Evolutionary conservation across 2,113 vertebrate species (phyloP).

Genomic region (Ciconia boyciana): DNA sequence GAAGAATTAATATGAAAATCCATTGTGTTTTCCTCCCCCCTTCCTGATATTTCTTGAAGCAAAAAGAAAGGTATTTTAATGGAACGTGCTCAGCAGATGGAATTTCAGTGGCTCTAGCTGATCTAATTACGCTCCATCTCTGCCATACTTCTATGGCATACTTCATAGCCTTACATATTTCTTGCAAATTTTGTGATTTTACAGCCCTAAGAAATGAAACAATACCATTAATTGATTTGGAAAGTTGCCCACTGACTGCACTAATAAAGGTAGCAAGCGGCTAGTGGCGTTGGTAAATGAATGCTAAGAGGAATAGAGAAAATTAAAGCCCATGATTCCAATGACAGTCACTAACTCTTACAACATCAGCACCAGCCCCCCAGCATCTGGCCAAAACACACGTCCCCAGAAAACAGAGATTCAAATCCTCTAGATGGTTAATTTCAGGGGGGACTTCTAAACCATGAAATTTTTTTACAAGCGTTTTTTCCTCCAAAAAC

Average conservation of each 20-base stretch:
- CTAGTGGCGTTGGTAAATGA: background rate
- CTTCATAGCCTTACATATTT: background rate
- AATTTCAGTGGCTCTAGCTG: background rate
- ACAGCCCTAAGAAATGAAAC: slow-evolving; percentile 14
- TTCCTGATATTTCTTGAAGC: background rate
- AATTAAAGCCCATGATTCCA: background rate
- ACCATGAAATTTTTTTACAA: background rate
- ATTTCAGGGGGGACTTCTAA: background rate
- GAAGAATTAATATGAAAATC: background rate
- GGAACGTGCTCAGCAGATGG: background rate
- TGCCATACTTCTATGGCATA: background rate
- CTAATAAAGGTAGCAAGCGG: background rate
- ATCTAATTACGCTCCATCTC: background rate
- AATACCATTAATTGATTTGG: slow-evolving; percentile 43
- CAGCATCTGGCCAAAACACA: background rate
- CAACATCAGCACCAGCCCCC: background rate
- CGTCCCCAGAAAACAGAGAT: background rate
- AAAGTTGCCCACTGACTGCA: background rate
- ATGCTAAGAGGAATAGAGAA: background rate
- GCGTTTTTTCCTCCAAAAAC: background rate
- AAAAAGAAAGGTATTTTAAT: background rate
- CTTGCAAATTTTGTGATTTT: slow-evolving; percentile 2
- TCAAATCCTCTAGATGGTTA: background rate
- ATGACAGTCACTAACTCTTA: background rate
- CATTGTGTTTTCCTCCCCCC: background rate